Evolutionary conservation across 2,888 invertebrate species (phyloP).

Genomic region (Trissonchulus latispiculum): DNA sequence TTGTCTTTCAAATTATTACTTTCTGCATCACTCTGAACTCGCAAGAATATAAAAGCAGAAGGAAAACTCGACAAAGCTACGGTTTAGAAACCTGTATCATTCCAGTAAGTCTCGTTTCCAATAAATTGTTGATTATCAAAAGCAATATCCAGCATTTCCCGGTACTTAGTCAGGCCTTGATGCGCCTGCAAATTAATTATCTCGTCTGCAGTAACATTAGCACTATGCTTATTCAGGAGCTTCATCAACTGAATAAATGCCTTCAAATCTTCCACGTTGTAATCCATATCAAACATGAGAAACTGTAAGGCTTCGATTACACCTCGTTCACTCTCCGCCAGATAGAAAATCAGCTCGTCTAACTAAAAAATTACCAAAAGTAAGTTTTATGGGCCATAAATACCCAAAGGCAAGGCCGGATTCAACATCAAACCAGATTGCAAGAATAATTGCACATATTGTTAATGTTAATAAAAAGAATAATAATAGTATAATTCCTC

Average conservation of each 20-base stretch:
- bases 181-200: not conserved
- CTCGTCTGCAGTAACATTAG: not conserved
- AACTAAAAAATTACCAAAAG: not conserved
- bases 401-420: no score
- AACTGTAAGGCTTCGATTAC: not conserved
- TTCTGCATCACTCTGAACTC: no score
- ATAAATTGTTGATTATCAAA: not conserved
- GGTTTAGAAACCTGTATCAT: not conserved
- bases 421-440: no score
- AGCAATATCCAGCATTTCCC: not conserved
- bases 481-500: no score
- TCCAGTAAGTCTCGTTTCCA: not conserved
- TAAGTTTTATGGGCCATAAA: not conserved
- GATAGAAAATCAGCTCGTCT: not conserved
- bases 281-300: not conserved
- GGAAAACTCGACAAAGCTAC: not conserved
- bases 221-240: not conserved
- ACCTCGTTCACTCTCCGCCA: not conserved
- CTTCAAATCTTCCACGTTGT: not conserved
- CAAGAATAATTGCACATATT: no score
- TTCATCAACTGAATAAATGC: not conserved
- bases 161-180: not conserved
- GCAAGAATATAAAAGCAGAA: no score
- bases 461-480: no score
- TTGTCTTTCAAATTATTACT: no score